Conservation (phyloP, 2,797 vertebrate species). For the Sebastes kiyomatsui region DNA sequence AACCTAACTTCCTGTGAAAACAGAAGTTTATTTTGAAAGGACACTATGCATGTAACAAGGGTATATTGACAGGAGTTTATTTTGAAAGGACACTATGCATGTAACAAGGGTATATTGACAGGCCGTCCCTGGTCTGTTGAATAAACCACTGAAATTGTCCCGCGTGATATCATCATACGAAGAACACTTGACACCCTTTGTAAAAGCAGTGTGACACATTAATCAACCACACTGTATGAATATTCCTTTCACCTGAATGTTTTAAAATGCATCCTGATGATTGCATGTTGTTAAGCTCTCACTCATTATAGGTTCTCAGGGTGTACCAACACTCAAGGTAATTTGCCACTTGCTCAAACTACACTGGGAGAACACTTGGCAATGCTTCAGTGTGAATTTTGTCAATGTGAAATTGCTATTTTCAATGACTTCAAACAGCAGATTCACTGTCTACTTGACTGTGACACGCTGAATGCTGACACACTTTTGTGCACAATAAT, state of each 20-base stretch:
- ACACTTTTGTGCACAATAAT: conserved; percentile 45
- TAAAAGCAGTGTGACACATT: conserved; percentile 21
- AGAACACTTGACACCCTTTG: conserved; percentile 11
- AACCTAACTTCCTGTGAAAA: too few relatives aligned
- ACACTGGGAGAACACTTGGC: conserved; percentile 12
- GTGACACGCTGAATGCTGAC: conserved; percentile 7
- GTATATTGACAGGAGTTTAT: too few relatives aligned
- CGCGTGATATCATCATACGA: neutral
- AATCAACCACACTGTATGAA: conserved; percentile 23
- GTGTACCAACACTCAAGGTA: conserved; percentile 40
- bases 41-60: too few relatives aligned
- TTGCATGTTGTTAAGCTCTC: conserved; percentile 50
- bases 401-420: neutral
- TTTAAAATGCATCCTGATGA: conserved; percentile 47
- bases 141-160: too few relatives aligned
- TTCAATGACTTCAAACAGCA: neutral
- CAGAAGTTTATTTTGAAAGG: too few relatives aligned
- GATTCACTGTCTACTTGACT: neutral
- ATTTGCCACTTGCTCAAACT: conserved; percentile 33
- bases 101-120: too few relatives aligned
- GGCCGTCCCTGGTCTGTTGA: neutral
- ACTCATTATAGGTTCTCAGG: conserved; percentile 33
- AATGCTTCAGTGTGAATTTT: conserved; percentile 4
- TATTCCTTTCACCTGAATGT: conserved; percentile 44
- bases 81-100: too few relatives aligned